Evolutionary conservation across 2,113 vertebrate species (phyloP).

Genomic region (Lophotis ruficrista): DNA sequence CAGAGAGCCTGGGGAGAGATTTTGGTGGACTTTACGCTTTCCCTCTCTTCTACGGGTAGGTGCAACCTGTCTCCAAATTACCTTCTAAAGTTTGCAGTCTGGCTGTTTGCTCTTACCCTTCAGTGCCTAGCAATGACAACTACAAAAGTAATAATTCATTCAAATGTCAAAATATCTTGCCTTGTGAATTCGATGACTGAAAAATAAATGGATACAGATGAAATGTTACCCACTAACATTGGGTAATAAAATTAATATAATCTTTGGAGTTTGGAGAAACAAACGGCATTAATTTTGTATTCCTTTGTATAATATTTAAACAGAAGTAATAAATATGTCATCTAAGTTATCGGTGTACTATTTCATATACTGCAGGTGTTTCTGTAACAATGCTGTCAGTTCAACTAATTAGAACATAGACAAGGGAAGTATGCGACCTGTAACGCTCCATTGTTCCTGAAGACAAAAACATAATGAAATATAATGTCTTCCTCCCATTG

Average conservation of each 20-base stretch:
- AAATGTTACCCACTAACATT: neutral
- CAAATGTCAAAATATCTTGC: slow-evolving; percentile 38
- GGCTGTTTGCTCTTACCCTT: neutral
- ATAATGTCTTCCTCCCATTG: slow-evolving; percentile 77
- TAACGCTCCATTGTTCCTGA: slow-evolving; percentile 70
- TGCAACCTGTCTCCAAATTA: neutral
- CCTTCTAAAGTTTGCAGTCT: slow-evolving; percentile 2
- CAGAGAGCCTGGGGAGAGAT: neutral
- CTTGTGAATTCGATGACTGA: neutral
- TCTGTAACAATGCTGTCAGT: slow-evolving; percentile 71
- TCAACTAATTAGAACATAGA: slow-evolving; percentile 76
- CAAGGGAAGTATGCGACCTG: slow-evolving; percentile 64
- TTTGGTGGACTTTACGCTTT: neutral
- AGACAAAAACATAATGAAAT: slow-evolving; percentile 81
- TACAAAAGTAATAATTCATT: slow-evolving; percentile 24
- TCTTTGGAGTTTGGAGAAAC: neutral
- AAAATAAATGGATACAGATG: slow-evolving; percentile 22
- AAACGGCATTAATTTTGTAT: neutral
- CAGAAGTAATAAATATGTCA: slow-evolving; percentile 27
- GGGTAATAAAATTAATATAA: slow-evolving; percentile 23
- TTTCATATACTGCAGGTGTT: slow-evolving; percentile 61
- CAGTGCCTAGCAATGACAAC: neutral
- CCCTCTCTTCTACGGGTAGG: neutral
- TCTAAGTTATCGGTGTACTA: neutral
- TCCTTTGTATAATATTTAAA: slow-evolving; percentile 34